These are phyloP conservation scores for Epinephelus fuscoguttatus DNA, from an alignment of 2,113 vertebrate species.

Conservation along the genomic window DNA sequence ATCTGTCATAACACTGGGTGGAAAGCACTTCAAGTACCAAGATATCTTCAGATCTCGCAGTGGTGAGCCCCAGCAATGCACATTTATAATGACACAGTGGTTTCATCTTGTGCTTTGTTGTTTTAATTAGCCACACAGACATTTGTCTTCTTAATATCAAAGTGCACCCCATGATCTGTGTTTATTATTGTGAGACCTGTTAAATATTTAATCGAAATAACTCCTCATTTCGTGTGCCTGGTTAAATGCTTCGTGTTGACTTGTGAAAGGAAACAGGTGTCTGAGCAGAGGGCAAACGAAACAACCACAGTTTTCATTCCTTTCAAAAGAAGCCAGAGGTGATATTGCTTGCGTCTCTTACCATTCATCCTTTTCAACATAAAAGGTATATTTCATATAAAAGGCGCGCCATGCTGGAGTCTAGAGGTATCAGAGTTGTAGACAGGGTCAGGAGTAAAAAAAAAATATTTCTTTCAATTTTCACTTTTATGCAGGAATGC, in stretches of 20 bases:
- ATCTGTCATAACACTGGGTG: constrained; percentile 33
- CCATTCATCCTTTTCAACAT: constrained; percentile 38
- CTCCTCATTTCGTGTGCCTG: not conserved
- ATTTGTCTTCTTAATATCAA: not conserved
- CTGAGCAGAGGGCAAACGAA: constrained; percentile 15
- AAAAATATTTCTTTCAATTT: constrained; percentile 18
- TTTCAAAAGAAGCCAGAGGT: constrained; percentile 18
- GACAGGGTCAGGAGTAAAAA: not conserved
- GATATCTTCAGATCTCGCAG: constrained; percentile 23
- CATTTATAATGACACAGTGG: constrained; percentile 10
- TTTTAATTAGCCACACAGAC: constrained; percentile 27
- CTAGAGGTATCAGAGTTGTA: not conserved
- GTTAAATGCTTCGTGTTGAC: constrained; percentile 22
- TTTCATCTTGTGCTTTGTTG: not conserved
- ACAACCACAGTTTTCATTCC: not conserved
- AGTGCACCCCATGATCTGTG: not conserved
- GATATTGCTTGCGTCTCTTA: constrained; percentile 1
- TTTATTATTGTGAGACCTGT: not conserved
- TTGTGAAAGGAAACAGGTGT: constrained; percentile 25
- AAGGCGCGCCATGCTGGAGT: not conserved
- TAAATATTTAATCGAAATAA: not conserved
- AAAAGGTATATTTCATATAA: constrained; percentile 25
- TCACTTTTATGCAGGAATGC: constrained; percentile 8
- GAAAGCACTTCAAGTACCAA: not conserved
- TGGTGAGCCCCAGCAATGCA: not conserved